phyloP scores from a whole-genome alignment of 1,140 invertebrate genomes.

The Tigriopus japonicus region DNA sequence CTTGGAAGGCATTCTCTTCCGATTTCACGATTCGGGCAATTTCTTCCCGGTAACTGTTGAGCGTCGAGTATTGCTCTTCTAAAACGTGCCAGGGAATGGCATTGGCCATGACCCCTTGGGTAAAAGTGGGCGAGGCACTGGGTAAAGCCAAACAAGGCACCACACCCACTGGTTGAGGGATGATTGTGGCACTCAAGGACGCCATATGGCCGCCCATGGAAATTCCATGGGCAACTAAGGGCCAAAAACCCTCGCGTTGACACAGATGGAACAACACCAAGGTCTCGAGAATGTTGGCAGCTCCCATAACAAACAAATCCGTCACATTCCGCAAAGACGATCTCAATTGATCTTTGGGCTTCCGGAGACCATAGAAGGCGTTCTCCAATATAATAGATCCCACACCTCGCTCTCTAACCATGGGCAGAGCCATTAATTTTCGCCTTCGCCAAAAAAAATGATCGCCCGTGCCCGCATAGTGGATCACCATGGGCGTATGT shows the following conservation, averaged over 20 bases:
- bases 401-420: conserved; percentile 73
- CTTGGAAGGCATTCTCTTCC: conserved; percentile 40
- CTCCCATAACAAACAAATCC: conserved; percentile 98
- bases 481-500: conserved; percentile 61
- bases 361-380: conserved; percentile 84
- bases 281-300: conserved; percentile 80
- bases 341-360: conserved; percentile 76
- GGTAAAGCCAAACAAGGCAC: conserved; percentile 94
- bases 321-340: conserved; percentile 86
- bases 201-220: conserved; percentile 99
- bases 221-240: neutral
- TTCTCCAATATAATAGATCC: conserved; percentile 89
- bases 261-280: conserved; percentile 84
- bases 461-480: conserved; percentile 93
- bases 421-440: conserved; percentile 69
- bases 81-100: conserved; percentile 85
- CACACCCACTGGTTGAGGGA: conserved; percentile 62
- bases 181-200: conserved; percentile 79
- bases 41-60: conserved; percentile 57
- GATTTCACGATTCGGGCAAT: conserved; percentile 47
- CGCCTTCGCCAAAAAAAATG: conserved; percentile 84
- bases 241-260: conserved; percentile 42
- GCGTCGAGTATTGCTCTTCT: conserved; percentile 68
- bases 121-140: conserved; percentile 86
- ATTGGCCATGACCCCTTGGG: conserved; percentile 80